Conservation (phyloP, 2,888 invertebrate genomes). For the Priocnemis perturbator region DNA sequence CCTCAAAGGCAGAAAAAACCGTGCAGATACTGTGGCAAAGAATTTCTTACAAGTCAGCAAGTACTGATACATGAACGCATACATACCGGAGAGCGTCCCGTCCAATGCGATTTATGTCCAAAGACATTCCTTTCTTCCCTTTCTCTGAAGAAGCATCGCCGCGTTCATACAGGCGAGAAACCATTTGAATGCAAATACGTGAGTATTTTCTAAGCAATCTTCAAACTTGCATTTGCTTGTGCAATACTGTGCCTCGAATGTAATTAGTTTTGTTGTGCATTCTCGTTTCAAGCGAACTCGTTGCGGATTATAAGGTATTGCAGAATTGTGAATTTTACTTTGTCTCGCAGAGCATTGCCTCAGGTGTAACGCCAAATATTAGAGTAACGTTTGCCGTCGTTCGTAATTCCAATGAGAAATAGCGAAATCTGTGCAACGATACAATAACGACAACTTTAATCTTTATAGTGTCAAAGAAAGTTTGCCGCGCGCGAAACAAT, state of each 20-base stretch:
- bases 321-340: constrained; percentile 50
- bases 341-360: not conserved
- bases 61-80: constrained; percentile 81
- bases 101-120: constrained; percentile 84
- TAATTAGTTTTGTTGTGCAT: constrained; percentile 26
- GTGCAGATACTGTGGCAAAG: constrained; percentile 82
- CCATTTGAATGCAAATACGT: constrained; percentile 77
- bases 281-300: constrained; percentile 68
- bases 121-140: constrained; percentile 85
- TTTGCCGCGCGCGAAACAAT: constrained; percentile 91
- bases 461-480: constrained; percentile 82
- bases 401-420: constrained; percentile 10
- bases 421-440: too few species aligned
- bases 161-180: constrained; percentile 78
- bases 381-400: not conserved
- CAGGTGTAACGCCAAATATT: too few species aligned
- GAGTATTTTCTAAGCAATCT: constrained; percentile 50
- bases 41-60: constrained; percentile 77
- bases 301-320: constrained; percentile 56
- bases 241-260: not conserved
- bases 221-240: not conserved
- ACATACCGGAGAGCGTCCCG: constrained; percentile 82
- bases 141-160: constrained; percentile 85
- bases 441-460: not conserved
- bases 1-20: constrained; percentile 78